A percentile compares a stretch with the other conserved stretches of the same genome.
Evolutionary conservation across 2,113 vertebrate genomes (phyloP).

Genomic region (Amia ocellicauda): DNA sequence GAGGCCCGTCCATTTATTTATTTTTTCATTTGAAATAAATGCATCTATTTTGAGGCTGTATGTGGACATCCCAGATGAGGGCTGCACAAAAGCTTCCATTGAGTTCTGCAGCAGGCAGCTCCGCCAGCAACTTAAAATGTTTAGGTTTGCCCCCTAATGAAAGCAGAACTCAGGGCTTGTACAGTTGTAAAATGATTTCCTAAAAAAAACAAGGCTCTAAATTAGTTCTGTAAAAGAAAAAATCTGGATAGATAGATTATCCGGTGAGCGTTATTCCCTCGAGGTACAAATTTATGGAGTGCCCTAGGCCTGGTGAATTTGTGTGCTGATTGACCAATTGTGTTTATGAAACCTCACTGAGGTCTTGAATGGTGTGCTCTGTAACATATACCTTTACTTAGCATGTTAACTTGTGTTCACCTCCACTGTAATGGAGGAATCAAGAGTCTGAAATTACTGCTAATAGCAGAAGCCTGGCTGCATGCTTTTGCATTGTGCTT

Average conservation of each 20-base stretch:
- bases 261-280: not conserved
- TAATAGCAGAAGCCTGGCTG: no score
- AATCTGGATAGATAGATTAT: slow-evolving; percentile 11
- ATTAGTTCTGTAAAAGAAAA: slow-evolving; percentile 18
- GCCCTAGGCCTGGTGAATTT: not conserved
- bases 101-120: not conserved
- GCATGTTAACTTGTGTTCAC: not conserved
- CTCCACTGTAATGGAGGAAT: not conserved
- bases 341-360: not conserved
- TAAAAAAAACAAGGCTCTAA: slow-evolving; percentile 14
- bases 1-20: no score
- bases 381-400: not conserved
- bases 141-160: slow-evolving; percentile 18
- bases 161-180: slow-evolving; percentile 19
- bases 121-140: slow-evolving; percentile 11
- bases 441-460: no score
- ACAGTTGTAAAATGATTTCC: slow-evolving; percentile 21
- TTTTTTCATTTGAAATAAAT: no score
- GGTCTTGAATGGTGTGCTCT: not conserved
- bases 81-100: not conserved
- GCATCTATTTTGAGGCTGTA: no score
- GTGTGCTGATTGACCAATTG: not conserved
- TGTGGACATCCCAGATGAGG: not conserved
- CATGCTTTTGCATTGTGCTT: no score
- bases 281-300: slow-evolving; percentile 9